Conservation (phyloP, 1,140 invertebrate species). For the Telenomus remus region DNA sequence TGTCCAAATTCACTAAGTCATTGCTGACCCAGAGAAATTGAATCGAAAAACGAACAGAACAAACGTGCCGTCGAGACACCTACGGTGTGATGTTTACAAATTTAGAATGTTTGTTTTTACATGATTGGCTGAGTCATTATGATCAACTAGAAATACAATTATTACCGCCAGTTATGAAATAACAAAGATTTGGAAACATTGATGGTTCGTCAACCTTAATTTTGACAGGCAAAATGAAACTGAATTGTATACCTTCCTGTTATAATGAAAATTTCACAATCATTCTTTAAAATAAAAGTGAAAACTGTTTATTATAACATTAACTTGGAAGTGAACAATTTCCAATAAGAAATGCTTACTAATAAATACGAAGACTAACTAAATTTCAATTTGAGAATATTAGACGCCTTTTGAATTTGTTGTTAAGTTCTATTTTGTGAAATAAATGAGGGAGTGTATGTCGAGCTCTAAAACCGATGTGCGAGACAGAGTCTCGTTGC, state of each 20-base stretch:
- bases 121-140: constrained; percentile 34
- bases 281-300: too few relatives aligned
- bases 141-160: constrained; percentile 53
- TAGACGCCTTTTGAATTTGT: constrained; percentile 67
- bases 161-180: constrained; percentile 49
- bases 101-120: constrained; percentile 25
- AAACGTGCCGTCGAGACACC: constrained; percentile 50
- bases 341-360: too few relatives aligned
- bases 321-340: too few relatives aligned
- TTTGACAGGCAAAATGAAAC: too few relatives aligned
- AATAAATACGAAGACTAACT: not conserved
- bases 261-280: too few relatives aligned
- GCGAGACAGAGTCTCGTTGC: constrained; percentile 59
- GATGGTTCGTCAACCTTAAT: too few relatives aligned
- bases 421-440: constrained; percentile 17
- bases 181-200: too few relatives aligned
- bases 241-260: too few relatives aligned
- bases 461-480: constrained; percentile 52
- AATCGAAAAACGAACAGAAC: constrained; percentile 44
- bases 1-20: constrained; percentile 52
- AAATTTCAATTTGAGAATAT: too few relatives aligned
- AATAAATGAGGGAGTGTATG: constrained; percentile 57
- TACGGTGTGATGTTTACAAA: constrained; percentile 54
- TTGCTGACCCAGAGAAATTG: constrained; percentile 47
- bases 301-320: too few relatives aligned